Percentiles rank a stretch among this genome's conserved stretches.
Conservation (phyloP, 2,113 vertebrate genomes). For the Ochotona curzoniae region DNA sequence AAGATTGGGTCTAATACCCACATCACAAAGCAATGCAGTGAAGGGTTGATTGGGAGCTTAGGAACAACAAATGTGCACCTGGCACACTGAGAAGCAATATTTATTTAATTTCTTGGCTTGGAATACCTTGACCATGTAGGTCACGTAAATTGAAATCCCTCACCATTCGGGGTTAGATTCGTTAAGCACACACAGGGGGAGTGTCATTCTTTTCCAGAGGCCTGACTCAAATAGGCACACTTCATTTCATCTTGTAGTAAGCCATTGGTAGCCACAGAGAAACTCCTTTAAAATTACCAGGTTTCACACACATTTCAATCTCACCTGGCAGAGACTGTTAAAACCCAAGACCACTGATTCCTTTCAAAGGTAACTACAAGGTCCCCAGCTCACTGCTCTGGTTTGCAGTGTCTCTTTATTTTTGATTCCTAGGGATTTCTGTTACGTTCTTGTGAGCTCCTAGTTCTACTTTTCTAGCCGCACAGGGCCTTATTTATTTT, state of each 20-base stretch:
- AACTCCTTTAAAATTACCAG: neutral
- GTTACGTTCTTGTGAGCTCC: neutral
- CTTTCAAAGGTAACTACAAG: neutral
- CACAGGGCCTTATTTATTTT: neutral
- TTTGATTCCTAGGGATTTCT: neutral
- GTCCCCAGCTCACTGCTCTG: neutral
- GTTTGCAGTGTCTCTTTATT: neutral
- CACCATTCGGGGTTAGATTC: neutral
- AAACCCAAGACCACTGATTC: neutral
- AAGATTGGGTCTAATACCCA: neutral
- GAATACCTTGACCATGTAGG: neutral
- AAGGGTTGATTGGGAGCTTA: neutral
- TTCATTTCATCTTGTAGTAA: neutral
- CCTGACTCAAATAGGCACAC: neutral
- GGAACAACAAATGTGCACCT: neutral
- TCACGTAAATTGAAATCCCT: slow-evolving; percentile 20
- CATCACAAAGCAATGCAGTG: neutral
- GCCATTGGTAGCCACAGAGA: neutral
- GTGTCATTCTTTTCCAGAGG: neutral
- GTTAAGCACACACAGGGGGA: slow-evolving; percentile 12
- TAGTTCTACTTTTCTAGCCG: neutral
- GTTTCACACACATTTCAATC: slow-evolving; percentile 16
- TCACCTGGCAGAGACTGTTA: neutral
- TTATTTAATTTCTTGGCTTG: slow-evolving; percentile 42
- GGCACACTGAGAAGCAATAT: neutral